Conservation (phyloP, 1,140 invertebrate species). For the Solenopsis fugax region DNA sequence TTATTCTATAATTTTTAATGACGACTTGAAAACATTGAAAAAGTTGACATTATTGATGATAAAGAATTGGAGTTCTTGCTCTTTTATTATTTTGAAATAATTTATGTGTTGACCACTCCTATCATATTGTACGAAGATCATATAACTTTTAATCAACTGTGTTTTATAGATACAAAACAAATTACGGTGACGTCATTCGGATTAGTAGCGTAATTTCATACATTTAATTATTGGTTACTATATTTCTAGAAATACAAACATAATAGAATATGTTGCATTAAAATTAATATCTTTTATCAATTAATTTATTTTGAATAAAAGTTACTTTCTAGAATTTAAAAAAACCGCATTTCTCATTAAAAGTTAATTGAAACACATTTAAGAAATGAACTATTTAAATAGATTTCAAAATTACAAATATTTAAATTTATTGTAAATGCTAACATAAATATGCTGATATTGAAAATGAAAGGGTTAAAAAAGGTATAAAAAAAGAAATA, state of each 20-base stretch:
- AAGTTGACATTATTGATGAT: background rate
- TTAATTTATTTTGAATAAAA: background rate
- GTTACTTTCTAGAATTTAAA: background rate
- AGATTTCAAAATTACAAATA: background rate
- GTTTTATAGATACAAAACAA: too few species aligned
- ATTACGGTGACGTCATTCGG: too few species aligned
- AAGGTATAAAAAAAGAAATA: background rate
- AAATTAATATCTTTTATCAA: conserved; percentile 10
- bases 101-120: too few species aligned
- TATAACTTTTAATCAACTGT: too few species aligned
- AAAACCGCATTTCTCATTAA: background rate
- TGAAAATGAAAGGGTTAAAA: background rate
- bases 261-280: background rate
- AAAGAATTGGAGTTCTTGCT: background rate
- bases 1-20: conserved; percentile 2
- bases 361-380: background rate
- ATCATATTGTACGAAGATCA: too few species aligned
- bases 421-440: background rate
- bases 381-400: background rate
- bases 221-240: background rate
- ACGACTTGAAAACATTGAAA: background rate
- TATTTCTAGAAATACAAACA: background rate
- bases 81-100: too few species aligned
- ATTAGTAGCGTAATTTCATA: too few species aligned
- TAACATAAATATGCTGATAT: background rate